Conservation (phyloP, 2,113 vertebrate genomes). For the Callipepla squamata region DNA sequence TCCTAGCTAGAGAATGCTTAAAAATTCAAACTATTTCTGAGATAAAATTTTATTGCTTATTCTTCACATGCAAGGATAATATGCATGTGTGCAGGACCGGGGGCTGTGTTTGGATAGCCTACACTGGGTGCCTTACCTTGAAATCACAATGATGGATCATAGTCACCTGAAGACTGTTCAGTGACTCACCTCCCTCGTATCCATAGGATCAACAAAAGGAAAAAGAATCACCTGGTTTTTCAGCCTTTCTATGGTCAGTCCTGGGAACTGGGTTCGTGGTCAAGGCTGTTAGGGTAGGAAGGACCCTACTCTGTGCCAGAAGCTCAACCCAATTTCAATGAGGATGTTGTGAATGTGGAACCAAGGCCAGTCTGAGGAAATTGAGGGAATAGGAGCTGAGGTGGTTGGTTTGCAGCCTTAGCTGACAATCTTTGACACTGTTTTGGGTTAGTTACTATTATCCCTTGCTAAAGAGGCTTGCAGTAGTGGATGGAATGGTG, state of each 20-base stretch:
- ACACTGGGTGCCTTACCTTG: neutral
- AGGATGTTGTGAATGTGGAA: too few relatives aligned
- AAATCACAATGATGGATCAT: neutral
- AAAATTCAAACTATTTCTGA: neutral
- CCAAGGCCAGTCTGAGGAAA: too few relatives aligned
- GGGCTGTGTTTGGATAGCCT: neutral
- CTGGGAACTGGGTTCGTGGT: neutral
- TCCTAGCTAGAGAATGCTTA: neutral
- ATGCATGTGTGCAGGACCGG: neutral
- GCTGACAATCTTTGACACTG: neutral
- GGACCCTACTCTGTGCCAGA: neutral
- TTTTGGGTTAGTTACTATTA: neutral
- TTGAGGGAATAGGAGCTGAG: neutral
- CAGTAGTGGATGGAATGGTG: too few relatives aligned
- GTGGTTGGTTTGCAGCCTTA: fast-evolving
- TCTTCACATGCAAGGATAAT: neutral
- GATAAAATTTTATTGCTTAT: neutral
- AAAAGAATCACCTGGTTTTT: neutral
- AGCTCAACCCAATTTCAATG: neutral
- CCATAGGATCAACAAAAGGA: neutral
- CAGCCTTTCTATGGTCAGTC: neutral
- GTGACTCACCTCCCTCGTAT: neutral
- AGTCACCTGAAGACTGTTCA: neutral
- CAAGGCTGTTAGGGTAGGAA: neutral
- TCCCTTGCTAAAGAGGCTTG: neutral